Evolutionary conservation across 2,113 vertebrate genomes (phyloP).

Genomic region (Chauna torquata): DNA sequence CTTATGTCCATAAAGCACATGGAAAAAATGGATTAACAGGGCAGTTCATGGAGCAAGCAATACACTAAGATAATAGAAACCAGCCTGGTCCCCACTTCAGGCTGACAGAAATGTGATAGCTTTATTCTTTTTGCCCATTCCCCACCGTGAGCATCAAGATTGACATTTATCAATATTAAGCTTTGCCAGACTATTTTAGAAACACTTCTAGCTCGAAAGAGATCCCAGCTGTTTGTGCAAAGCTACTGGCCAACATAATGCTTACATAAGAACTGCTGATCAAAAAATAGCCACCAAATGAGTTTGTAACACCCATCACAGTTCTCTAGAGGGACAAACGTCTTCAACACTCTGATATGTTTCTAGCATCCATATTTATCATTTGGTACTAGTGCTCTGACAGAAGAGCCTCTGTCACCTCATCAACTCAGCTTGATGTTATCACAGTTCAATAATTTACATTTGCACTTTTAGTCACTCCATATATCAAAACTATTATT

Average conservation of each 20-base stretch:
- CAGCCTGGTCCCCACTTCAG: not conserved
- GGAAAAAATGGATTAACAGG: not conserved
- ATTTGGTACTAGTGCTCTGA: not conserved
- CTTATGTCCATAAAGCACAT: not conserved
- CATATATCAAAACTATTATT: not conserved
- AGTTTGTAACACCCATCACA: not conserved
- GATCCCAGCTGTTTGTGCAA: not conserved
- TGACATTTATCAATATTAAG: not conserved
- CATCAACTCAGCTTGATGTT: not conserved
- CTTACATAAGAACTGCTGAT: not conserved
- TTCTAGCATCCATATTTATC: not conserved
- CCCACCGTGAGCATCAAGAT: not conserved
- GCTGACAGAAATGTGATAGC: not conserved
- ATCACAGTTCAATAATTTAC: not conserved
- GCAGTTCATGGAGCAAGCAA: not conserved
- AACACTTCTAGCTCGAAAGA: not conserved
- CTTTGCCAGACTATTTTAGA: not conserved
- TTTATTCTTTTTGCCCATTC: not conserved
- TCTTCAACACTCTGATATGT: not conserved
- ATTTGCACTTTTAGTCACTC: not conserved
- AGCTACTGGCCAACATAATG: not conserved
- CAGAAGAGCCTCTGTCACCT: not conserved
- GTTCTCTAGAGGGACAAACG: not conserved
- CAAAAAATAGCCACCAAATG: not conserved
- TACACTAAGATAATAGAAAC: not conserved